These are phyloP conservation scores for Falco peregrinus DNA, from an alignment of 2,797 vertebrate genomes.

Conservation along the genomic window DNA sequence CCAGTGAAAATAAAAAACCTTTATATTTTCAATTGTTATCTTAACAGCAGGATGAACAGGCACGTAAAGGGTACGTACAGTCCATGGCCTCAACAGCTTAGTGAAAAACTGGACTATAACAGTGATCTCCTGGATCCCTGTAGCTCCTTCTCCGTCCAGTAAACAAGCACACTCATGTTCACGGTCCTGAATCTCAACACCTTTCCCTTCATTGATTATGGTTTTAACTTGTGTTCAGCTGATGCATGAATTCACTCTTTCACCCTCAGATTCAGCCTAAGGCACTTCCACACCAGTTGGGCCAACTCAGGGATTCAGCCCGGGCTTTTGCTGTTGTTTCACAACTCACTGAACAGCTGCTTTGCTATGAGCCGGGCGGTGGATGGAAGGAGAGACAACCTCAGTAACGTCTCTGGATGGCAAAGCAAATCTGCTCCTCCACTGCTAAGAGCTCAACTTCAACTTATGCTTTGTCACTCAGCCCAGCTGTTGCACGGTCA, in stretches of 20 bases:
- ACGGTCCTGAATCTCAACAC: fast-evolving
- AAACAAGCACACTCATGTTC: too few species aligned
- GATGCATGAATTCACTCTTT: not conserved
- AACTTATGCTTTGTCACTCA: not conserved
- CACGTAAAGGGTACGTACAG: fast-evolving
- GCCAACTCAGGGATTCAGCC: not conserved
- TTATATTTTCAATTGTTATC: not conserved
- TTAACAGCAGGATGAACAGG: not conserved
- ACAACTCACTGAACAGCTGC: not conserved
- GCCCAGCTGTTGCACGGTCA: not conserved
- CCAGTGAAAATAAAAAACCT: fast-evolving
- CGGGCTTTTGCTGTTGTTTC: fast-evolving
- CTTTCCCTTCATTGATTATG: not conserved
- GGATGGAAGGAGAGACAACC: not conserved
- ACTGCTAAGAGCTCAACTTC: too few species aligned
- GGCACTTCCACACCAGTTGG: not conserved
- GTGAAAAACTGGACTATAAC: not conserved
- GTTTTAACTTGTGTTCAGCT: not conserved
- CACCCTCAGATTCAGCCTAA: not conserved
- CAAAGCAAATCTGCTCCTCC: not conserved
- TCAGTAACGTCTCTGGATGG: fast-evolving
- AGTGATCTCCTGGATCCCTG: not conserved
- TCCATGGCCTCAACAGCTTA: fast-evolving
- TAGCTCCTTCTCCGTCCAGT: not conserved
- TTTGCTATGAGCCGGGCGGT: fast-evolving